A percentile compares a stretch with the other conserved stretches of the same genome.
phyloP scores from a whole-genome alignment of 1,140 invertebrate species.

The Phthorimaea operculella region DNA sequence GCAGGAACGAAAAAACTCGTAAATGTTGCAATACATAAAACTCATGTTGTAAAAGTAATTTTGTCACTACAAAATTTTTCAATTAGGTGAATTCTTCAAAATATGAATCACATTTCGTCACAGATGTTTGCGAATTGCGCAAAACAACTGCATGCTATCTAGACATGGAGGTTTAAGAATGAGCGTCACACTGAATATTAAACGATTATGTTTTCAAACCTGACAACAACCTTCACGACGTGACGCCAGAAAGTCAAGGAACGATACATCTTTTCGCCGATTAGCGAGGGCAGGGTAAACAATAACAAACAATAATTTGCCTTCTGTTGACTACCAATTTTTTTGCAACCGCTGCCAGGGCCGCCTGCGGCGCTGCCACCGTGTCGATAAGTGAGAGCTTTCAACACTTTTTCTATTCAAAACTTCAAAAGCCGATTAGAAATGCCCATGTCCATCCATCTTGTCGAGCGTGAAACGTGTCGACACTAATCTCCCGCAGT shows the following conservation, averaged over 20 bases:
- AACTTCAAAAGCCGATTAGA: conserved; percentile 15
- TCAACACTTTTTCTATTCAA: conserved; percentile 32
- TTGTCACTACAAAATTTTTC: too few species aligned
- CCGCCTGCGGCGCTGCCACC: conserved; percentile 25
- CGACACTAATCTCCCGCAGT: conserved; percentile 27
- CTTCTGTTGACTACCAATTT: conserved; percentile 39
- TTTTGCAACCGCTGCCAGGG: conserved; percentile 18
- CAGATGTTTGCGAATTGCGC: too few species aligned
- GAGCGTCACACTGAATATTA: too few species aligned
- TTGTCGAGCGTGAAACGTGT: conserved; percentile 27
- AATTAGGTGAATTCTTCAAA: too few species aligned
- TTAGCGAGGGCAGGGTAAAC: conserved; percentile 25
- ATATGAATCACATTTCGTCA: too few species aligned
- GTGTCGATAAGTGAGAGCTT: conserved; percentile 31
- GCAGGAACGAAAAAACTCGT: too few species aligned
- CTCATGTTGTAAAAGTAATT: too few species aligned
- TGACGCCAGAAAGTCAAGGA: conserved; percentile 15
- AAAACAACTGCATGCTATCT: too few species aligned
- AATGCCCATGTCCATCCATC: conserved; percentile 20
- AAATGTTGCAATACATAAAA: too few species aligned
- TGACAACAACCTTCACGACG: neutral
- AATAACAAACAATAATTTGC: conserved; percentile 40
- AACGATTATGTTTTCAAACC: too few species aligned
- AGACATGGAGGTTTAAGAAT: too few species aligned
- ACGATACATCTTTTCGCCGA: conserved; percentile 8